Evolutionary conservation across 2,113 vertebrate species (phyloP).

Genomic region (Pseudorectes ferrugineus): DNA sequence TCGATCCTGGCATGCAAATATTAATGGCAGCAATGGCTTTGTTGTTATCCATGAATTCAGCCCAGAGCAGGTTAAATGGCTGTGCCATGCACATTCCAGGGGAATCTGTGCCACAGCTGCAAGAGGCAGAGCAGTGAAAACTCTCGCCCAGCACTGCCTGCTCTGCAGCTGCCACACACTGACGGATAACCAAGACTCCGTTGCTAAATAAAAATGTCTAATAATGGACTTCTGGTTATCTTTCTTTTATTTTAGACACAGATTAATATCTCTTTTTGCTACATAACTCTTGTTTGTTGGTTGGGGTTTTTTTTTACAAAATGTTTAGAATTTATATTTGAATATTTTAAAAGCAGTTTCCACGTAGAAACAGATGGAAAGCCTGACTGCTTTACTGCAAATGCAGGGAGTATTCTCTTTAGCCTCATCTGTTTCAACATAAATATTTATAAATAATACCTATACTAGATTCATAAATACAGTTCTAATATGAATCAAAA

Average conservation of each 20-base stretch:
- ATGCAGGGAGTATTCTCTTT: neutral
- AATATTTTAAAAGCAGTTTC: neutral
- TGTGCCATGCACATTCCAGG: neutral
- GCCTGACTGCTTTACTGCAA: neutral
- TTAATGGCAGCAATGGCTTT: neutral
- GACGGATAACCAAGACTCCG: neutral
- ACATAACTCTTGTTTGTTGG: neutral
- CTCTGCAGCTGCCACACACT: neutral
- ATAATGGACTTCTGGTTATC: neutral
- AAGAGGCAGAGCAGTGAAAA: neutral
- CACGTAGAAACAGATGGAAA: neutral
- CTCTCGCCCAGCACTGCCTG: neutral
- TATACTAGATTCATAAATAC: neutral
- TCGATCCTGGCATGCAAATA: neutral
- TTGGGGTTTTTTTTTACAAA: neutral
- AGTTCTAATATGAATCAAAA: neutral
- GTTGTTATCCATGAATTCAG: neutral
- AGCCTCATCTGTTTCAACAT: neutral
- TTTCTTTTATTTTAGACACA: neutral
- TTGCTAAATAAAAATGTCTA: neutral
- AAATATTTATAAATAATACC: neutral
- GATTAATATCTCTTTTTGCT: neutral
- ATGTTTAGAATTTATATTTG: neutral
- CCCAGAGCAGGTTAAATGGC: neutral
- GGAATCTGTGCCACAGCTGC: neutral